Percentiles rank a stretch among this genome's conserved stretches.
These are phyloP conservation scores for Pocillopora grandis DNA, from an alignment of 92 coral and sea anemone species.

Conservation along the genomic window DNA sequence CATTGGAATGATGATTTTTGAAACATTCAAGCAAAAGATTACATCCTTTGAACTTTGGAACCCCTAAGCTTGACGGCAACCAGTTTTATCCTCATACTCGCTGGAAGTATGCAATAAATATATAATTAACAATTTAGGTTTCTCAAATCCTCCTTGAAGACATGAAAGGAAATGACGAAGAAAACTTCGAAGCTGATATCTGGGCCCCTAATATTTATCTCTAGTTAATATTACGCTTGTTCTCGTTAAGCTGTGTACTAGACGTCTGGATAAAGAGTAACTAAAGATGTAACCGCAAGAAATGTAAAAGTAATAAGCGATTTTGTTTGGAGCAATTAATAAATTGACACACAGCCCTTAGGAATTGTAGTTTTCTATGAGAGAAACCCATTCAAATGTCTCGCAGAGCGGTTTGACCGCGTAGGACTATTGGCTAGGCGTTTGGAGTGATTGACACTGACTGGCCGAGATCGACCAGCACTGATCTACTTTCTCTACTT, in stretches of 20 bases:
- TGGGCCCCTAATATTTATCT: too few relatives aligned
- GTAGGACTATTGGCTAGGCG: not conserved
- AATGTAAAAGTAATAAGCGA: not conserved
- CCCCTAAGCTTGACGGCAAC: not conserved
- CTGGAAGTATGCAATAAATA: not conserved
- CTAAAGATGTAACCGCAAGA: not conserved
- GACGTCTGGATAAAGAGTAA: too few relatives aligned
- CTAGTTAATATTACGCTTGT: too few relatives aligned
- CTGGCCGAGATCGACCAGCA: not conserved
- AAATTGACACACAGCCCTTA: constrained; percentile 5
- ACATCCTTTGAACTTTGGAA: not conserved
- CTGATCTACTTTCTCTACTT: not conserved
- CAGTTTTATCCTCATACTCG: not conserved
- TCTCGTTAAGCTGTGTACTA: too few relatives aligned
- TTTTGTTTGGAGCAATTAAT: not conserved
- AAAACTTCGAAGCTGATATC: too few relatives aligned
- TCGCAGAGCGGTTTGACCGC: too few relatives aligned
- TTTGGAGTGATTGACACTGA: not conserved
- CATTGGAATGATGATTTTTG: not conserved
- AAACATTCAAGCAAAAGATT: not conserved
- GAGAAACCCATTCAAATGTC: not conserved
- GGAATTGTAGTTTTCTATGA: not conserved
- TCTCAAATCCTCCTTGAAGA: not conserved
- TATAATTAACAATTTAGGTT: not conserved
- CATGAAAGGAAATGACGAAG: not conserved